These are phyloP conservation scores for Argopecten irradians DNA, from an alignment of 1,140 invertebrate species.

Conservation along the genomic window DNA sequence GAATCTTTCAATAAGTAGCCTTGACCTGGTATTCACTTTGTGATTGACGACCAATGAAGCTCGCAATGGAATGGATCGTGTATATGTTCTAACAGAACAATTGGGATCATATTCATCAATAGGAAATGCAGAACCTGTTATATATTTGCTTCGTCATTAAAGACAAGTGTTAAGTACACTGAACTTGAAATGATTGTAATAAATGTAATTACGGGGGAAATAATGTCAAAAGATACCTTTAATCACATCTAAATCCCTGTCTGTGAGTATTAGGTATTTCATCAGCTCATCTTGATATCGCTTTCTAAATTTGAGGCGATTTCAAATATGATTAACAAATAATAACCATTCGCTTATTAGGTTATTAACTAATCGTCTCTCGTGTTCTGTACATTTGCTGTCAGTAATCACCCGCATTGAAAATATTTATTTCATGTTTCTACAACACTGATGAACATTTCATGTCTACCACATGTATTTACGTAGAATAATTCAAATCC, in stretches of 20 bases:
- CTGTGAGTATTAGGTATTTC: too few relatives aligned
- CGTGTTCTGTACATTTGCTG: background rate
- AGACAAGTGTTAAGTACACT: too few relatives aligned
- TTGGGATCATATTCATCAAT: too few relatives aligned
- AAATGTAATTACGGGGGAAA: too few relatives aligned
- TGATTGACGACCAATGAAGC: background rate
- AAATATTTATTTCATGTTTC: too few relatives aligned
- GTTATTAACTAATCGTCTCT: background rate
- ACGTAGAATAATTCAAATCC: too few relatives aligned
- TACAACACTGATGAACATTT: too few relatives aligned
- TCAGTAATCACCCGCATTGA: background rate
- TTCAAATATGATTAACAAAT: background rate
- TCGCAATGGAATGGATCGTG: background rate
- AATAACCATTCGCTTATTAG: background rate
- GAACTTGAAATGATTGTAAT: too few relatives aligned
- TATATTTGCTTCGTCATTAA: too few relatives aligned
- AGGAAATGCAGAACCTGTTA: too few relatives aligned
- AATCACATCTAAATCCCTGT: too few relatives aligned
- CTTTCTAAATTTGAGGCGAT: background rate
- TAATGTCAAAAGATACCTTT: background rate
- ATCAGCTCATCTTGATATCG: background rate
- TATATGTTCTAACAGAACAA: background rate
- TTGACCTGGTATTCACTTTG: background rate
- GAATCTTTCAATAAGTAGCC: background rate
- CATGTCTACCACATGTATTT: too few relatives aligned